Evolutionary conservation across 2,113 vertebrate species (phyloP), one percentile per base, ranked within the genome.

Genomic region (Fregata magnificens): DNA sequence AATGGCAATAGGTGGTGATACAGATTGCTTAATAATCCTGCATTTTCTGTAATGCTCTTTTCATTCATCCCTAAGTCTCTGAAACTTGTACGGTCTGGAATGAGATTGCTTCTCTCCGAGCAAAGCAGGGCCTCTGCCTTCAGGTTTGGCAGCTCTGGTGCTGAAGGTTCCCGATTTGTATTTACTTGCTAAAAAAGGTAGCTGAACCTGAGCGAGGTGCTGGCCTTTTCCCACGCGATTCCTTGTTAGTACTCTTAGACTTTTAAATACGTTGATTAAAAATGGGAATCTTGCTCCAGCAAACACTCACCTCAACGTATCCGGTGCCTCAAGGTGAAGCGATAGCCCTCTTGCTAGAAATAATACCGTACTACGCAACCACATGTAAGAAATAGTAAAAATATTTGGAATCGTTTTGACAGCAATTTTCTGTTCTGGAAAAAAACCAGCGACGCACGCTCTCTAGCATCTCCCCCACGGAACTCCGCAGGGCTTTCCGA

Each of bases 251-350:
- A 8, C 25, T 16, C 6, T 9, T 49, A 50, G 3, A 4, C 13
- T 32, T 47, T 45, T 14, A n/a, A 79, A 84, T 16, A 53, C 0
- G 22, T 8, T 6, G 21, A 28, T 53, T 40, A 24, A 42, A 50
- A 78, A 6, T 0, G 5, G 5, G 29, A 21, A 49, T 16, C 42
- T 11, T 7, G 22, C 49, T 49, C 44, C 13, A 12, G 44, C 4
- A 28, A 49, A n/a, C 9, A 8, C 50, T 45, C 42, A 1, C 40
- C 65, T 8, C 5, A 20, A 28, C 1, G 1, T 3, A 29, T 4
- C 3, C 38, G n/a, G 24, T 0, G 1, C 20, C 32, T 14, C 11
- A 16, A 34, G n/a, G 47, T 8, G 26, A 67, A 66, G 28, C 2
- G 1, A 20, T 1, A 7, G 56, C 26, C 52, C 29, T 69, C 36